Evolutionary conservation across 1,140 invertebrate species (phyloP), one percentile per base, ranked within the genome.

Genomic region (Drosophila bifasciata): DNA sequence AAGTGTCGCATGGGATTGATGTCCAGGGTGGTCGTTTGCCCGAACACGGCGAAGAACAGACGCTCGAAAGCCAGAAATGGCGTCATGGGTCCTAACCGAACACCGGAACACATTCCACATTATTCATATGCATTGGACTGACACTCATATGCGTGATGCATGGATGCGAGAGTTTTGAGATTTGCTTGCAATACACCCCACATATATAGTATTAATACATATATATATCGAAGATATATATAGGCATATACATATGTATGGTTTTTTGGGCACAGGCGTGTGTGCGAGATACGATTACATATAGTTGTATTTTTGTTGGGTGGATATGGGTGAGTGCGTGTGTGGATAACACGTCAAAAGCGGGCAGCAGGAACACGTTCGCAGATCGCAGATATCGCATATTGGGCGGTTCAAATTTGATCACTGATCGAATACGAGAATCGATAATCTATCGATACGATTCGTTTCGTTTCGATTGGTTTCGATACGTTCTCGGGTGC

Each of bases 31-130:
- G 97, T 97, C 57, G 98, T 98, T 92, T 99, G 95, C 84, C 98
- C 98, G 93, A 99, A 99, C 90, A 99, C 95, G 79, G 98, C 97
- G 94, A 99, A 99, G 94, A 99, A 99, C 60, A 99, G 95, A 93
- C 97, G 95, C 94, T 99, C 98, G 93, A 99, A 97, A 64, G 97
- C 97, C 92, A 97, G 95, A 88, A 98, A 92, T 70, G 97, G 96
- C 92, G 95, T 96, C 94, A 97, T 95, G 93, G 94, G 94, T 93
- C 96, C 95, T 97, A 93, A 83, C 96, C 95, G 97, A 93, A 83
- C 67, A 85, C 58, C 58, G 77, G 77, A 73, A 60, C 51, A 62
- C 32, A 36, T 36, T 48, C 51, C 51, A 62, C 63, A 52, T 53
- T 51, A 61, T 64, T 59, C 57, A 74, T 56, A 62, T 70, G 46